Evolutionary conservation across 2,113 vertebrate genomes (phyloP).

Genomic region (Megaceryle torquata): DNA sequence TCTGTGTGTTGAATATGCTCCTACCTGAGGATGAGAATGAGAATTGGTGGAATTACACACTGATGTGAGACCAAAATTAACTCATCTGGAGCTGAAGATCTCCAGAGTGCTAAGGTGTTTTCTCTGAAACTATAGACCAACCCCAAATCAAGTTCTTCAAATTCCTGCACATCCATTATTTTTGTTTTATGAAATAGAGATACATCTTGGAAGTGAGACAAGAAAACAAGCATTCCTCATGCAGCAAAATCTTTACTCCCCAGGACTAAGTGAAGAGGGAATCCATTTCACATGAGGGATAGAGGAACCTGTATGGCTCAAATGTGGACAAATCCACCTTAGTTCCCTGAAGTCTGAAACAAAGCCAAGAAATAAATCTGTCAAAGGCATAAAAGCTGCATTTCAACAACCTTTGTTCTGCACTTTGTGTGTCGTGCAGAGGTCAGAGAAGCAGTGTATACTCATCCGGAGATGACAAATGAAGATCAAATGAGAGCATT

Average conservation of each 20-base stretch:
- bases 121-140: not conserved
- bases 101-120: not conserved
- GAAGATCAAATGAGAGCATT: not conserved
- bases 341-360: not conserved
- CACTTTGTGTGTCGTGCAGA: not conserved
- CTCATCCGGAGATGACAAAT: not conserved
- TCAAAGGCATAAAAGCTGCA: not conserved
- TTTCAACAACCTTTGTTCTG: not conserved
- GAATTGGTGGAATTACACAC: not conserved
- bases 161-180: not conserved
- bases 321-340: not conserved
- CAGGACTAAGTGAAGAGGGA: not conserved
- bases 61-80: not conserved
- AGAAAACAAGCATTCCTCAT: not conserved
- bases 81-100: not conserved
- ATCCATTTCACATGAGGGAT: not conserved
- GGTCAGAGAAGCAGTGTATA: not conserved
- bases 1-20: not conserved
- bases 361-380: not conserved
- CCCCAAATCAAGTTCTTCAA: not conserved
- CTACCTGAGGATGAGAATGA: not conserved
- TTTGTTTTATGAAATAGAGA: not conserved
- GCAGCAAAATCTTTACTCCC: not conserved
- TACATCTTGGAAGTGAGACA: not conserved
- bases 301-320: not conserved